Base-by-base conservation (phyloP, 2,888 invertebrate genomes). In the Abrostola tripartita region DNA sequence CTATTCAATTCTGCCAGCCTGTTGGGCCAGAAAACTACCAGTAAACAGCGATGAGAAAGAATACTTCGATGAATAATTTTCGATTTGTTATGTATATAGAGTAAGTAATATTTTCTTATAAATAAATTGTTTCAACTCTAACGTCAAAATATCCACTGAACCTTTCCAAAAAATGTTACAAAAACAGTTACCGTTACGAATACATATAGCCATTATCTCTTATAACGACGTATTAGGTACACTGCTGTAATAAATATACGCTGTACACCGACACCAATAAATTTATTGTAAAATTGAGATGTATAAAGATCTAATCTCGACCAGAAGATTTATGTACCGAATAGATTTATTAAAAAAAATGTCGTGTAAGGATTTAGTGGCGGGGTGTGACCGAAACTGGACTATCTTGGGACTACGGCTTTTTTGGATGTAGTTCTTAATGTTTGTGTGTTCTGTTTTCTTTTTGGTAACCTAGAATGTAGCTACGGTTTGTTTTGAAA, bases 241-340 rank as follows among this genome's bases (percentile, higher is more conserved):
- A 89, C 81, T 86, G 71, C 76, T 83, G 81, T 81, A 85, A 92
- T 92, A 93, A 92, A 92, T 92, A 91, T 83, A 68, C 73, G 57
- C 65, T 63, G 83, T 85, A 87, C 83, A 85, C 74, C 82, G 84
- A 83, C 78, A 85, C 86, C 86, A 86, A 92, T 91, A 92, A 91
- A 93, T 93, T 92, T 89, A 89, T 87, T 87, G 88, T 89, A 90
- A 92, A 92, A 93, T 93, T 93, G 92, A 93, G 93, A 91, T 88
- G 88, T 92, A 92, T 86, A 83, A 85, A 91, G 93, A 94, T 94
- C 93, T 94, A 93, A 94, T 94, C 93, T 91, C 69, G 57, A 40
- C 67, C 66, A 74, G 55, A 79, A 88, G 93, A 94, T 94, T 93
- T 94, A 94, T 92, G 75, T 83, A 75, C 65, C 76, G 76, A 85